Conservation (phyloP, 1,140 invertebrate genomes). For the Ceratina calcarata region DNA sequence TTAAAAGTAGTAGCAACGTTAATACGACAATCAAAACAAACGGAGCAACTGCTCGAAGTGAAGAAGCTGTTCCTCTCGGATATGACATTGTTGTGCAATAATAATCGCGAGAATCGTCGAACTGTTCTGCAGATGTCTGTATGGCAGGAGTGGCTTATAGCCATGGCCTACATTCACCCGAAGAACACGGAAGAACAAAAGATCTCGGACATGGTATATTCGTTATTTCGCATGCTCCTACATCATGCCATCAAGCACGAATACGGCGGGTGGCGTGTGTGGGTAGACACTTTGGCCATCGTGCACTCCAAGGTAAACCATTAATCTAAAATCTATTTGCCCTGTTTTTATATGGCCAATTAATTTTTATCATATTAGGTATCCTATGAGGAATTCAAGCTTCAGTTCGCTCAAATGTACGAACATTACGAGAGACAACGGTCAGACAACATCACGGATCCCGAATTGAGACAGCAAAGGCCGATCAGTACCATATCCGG, state of each 20-base stretch:
- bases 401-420: constrained; percentile 98
- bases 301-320: constrained; percentile 97
- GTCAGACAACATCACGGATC: constrained; percentile 96
- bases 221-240: constrained; percentile 96
- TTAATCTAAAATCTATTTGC: neutral
- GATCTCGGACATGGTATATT: constrained; percentile 99
- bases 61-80: constrained; percentile 98
- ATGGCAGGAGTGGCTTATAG: constrained; percentile 99
- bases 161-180: constrained; percentile 98
- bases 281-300: constrained; percentile 99
- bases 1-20: constrained; percentile 98
- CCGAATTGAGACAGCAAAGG: constrained; percentile 92
- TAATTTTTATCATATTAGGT: constrained; percentile 81
- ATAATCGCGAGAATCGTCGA: constrained; percentile 97
- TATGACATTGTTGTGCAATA: constrained; percentile 98
- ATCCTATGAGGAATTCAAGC: constrained; percentile 97
- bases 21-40: constrained; percentile 97
- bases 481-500: constrained; percentile 98
- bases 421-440: constrained; percentile 96
- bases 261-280: constrained; percentile 99
- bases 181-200: constrained; percentile 97
- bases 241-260: constrained; percentile 99
- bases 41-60: constrained; percentile 93
- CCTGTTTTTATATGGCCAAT: neutral
- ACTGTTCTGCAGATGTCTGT: constrained; percentile 99